phyloP scores from a whole-genome alignment of 1,140 invertebrate species.

The Heliconius hewitsoni region DNA sequence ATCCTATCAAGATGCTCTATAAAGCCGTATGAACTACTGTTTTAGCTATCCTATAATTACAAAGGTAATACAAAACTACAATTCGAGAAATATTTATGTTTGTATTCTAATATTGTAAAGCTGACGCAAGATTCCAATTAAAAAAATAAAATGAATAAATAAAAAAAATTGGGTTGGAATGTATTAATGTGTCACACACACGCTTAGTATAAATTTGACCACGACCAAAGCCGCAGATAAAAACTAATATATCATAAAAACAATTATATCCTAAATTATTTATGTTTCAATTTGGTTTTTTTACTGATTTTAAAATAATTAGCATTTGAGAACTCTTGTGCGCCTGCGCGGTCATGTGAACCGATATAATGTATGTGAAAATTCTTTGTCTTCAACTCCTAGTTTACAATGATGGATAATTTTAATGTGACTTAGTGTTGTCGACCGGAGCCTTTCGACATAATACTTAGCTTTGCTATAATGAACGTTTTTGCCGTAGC shows the following conservation, averaged over 20 bases:
- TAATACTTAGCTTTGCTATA: background rate
- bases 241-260: background rate
- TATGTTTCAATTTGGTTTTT: background rate
- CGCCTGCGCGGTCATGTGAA: constrained; percentile 23
- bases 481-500: constrained; percentile 4
- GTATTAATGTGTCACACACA: too few species aligned
- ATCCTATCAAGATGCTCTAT: background rate
- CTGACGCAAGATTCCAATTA: too few species aligned
- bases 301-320: constrained; percentile 22
- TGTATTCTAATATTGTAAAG: too few species aligned
- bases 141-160: too few species aligned
- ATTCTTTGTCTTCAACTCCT: constrained; percentile 24
- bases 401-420: constrained; percentile 36
- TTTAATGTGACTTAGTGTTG: constrained; percentile 23
- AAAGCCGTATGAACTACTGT: too few species aligned
- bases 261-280: background rate
- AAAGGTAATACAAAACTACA: too few species aligned
- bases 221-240: too few species aligned
- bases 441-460: constrained; percentile 3
- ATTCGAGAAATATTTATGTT: too few species aligned
- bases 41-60: too few species aligned
- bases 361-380: constrained; percentile 38
- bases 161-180: too few species aligned
- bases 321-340: constrained; percentile 8
- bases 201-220: too few species aligned